phyloP scores from a whole-genome alignment of 2,888 invertebrate species.

The Corbicula japonica region DNA sequence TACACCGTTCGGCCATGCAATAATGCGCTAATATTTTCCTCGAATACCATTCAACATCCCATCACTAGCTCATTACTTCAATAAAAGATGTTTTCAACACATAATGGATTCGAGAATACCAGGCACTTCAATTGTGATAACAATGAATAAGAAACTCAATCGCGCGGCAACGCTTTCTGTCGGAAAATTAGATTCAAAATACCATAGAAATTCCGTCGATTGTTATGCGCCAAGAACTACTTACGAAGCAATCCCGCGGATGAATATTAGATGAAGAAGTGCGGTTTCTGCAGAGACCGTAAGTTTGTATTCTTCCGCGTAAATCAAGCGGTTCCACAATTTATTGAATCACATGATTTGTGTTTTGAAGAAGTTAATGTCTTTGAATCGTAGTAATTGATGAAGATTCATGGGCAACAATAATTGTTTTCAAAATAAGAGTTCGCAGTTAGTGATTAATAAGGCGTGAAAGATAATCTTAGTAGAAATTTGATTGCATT shows the following conservation, averaged over 20 bases:
- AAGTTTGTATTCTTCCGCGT: constrained; percentile 56
- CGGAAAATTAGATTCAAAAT: constrained; percentile 68
- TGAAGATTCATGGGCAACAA: constrained; percentile 48
- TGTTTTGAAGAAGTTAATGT: constrained; percentile 59
- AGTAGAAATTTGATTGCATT: constrained; percentile 32
- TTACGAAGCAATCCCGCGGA: constrained; percentile 56
- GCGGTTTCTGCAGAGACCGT: constrained; percentile 61
- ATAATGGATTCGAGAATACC: constrained; percentile 63
- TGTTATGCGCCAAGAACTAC: constrained; percentile 35
- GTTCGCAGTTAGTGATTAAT: constrained; percentile 16
- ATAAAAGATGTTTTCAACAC: constrained; percentile 65
- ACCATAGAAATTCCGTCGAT: constrained; percentile 60
- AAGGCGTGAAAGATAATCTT: constrained; percentile 36
- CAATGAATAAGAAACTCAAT: constrained; percentile 64
- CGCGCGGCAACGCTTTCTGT: constrained; percentile 64
- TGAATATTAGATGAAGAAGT: constrained; percentile 62
- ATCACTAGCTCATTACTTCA: constrained; percentile 60
- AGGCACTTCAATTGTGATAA: constrained; percentile 58
- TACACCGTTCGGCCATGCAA: constrained; percentile 61
- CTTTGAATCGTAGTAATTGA: constrained; percentile 60
- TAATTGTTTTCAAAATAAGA: constrained; percentile 46
- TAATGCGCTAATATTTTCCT: constrained; percentile 64
- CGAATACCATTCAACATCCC: constrained; percentile 57
- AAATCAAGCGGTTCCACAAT: constrained; percentile 56
- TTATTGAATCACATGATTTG: constrained; percentile 67